phyloP scores from a whole-genome alignment of 2,797 vertebrate genomes.

The Champsocephalus gunnari region DNA sequence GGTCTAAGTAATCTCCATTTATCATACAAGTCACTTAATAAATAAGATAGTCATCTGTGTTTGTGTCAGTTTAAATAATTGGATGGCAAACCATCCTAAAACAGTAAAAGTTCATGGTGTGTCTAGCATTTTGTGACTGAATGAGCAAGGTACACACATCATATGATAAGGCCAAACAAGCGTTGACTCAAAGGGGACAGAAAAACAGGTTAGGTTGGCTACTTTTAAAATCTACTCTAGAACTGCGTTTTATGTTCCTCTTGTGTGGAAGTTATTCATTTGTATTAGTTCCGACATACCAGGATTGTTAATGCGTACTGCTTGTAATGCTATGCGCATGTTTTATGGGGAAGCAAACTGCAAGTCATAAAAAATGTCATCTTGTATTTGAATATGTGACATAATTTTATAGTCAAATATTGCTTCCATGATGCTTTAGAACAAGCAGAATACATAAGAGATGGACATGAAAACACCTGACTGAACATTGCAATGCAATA shows the following conservation, averaged over 20 bases:
- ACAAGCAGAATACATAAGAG: background rate
- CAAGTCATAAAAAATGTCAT: constrained; percentile 1
- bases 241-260: background rate
- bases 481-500: constrained; percentile 3
- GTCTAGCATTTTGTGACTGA: background rate
- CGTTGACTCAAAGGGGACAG: background rate
- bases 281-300: background rate
- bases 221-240: background rate
- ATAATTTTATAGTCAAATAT: background rate
- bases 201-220: background rate
- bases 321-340: background rate
- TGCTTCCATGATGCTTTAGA: background rate
- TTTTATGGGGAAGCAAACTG: background rate
- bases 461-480: background rate
- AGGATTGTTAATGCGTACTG: background rate
- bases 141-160: background rate
- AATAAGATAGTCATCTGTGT: background rate
- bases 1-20: background rate
- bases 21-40: background rate
- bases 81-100: constrained; percentile 12
- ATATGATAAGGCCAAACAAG: background rate
- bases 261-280: background rate
- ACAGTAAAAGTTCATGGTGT: background rate
- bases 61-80: constrained; percentile 1
- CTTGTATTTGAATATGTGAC: constrained; percentile 12